Evolutionary conservation across 2,113 vertebrate genomes (phyloP).

Genomic region (Mixornis gularis): DNA sequence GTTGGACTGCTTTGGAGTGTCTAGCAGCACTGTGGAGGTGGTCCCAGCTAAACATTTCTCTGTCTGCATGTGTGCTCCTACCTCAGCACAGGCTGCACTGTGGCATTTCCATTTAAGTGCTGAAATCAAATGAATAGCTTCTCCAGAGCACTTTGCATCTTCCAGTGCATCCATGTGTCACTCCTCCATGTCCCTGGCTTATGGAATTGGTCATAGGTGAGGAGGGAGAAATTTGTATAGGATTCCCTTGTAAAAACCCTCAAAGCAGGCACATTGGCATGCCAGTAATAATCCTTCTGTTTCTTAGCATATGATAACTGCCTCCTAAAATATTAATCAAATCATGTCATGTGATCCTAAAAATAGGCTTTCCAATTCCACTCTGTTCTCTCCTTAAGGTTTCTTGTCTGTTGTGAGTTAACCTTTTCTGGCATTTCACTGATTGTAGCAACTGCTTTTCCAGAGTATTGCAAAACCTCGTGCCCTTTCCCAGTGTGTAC

Average conservation of each 20-base stretch:
- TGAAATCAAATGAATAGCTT: neutral
- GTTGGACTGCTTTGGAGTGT: neutral
- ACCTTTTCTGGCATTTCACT: constrained; percentile 72
- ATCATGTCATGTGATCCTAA: constrained; percentile 60
- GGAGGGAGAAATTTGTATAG: neutral
- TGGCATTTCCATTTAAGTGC: neutral
- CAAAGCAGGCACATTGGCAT: neutral
- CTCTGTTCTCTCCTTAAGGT: constrained; percentile 31
- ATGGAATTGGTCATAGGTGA: neutral
- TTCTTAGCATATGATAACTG: constrained; percentile 56
- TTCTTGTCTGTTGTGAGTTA: constrained; percentile 54
- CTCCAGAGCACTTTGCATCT: neutral
- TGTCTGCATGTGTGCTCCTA: neutral
- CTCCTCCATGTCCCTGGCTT: neutral
- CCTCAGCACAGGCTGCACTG: fast-evolving
- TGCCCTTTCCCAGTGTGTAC: constrained; percentile 52
- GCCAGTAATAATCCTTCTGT: constrained; percentile 33
- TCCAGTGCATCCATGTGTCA: neutral
- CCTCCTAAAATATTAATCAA: constrained; percentile 70
- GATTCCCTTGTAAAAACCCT: neutral
- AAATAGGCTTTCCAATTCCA: constrained; percentile 59
- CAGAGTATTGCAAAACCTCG: constrained; percentile 30
- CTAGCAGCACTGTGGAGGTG: neutral
- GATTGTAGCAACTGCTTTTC: constrained; percentile 59
- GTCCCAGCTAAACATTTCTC: neutral